Evolutionary conservation across 1,140 invertebrate species (phyloP).

Genomic region (Hestina assimilis): DNA sequence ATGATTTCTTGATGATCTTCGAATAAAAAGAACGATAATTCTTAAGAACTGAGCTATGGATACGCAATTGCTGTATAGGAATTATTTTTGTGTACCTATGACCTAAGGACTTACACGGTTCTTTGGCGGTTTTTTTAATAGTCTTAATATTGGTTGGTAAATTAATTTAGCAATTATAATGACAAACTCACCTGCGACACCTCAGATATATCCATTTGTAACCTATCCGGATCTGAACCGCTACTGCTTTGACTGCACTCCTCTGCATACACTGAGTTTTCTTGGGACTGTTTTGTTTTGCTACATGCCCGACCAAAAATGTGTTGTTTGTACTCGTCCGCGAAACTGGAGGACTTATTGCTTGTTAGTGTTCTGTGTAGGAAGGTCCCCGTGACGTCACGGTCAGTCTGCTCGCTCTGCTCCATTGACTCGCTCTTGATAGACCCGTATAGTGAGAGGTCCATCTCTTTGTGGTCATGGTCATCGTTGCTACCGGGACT

Average conservation of each 20-base stretch:
- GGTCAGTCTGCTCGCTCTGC: slow-evolving; percentile 40
- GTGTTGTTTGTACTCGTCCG: slow-evolving; percentile 63
- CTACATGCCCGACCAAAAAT: slow-evolving; percentile 41
- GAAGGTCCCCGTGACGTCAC: slow-evolving; percentile 38
- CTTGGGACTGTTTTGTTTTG: slow-evolving; percentile 52
- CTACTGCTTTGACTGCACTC: slow-evolving; percentile 76
- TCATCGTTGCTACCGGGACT: slow-evolving; percentile 61
- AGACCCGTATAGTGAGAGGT: slow-evolving; percentile 62
- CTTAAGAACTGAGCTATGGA: no score
- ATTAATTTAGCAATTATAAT: background rate
- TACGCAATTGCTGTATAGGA: no score
- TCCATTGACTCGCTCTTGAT: slow-evolving; percentile 58
- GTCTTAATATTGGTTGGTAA: no score
- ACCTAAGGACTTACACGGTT: no score
- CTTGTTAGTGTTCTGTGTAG: slow-evolving; percentile 45
- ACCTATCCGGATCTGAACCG: slow-evolving; percentile 72
- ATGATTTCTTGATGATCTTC: no score
- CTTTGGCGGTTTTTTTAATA: no score
- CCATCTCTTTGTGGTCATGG: slow-evolving; percentile 72
- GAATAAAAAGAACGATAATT: no score
- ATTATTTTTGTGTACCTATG: no score
- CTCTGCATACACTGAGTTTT: slow-evolving; percentile 67
- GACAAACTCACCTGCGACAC: slow-evolving; percentile 61
- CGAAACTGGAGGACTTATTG: slow-evolving; percentile 45
- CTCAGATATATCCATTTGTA: slow-evolving; percentile 78